Evolutionary conservation across 2,113 vertebrate species (phyloP).

Genomic region (Tinamus guttatus): DNA sequence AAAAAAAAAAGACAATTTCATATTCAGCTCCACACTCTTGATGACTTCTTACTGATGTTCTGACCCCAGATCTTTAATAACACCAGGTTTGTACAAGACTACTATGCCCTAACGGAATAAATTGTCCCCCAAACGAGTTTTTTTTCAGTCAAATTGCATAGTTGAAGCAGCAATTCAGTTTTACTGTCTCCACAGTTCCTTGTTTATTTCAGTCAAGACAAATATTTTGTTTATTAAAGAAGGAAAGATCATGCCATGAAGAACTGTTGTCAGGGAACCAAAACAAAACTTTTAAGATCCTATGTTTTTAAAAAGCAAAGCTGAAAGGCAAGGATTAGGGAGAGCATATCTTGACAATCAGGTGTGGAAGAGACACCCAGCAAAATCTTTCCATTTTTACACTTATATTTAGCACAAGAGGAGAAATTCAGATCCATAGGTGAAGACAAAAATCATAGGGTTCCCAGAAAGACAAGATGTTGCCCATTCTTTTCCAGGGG

Average conservation of each 20-base stretch:
- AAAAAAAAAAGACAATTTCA: neutral
- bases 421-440: neutral
- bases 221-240: constrained; percentile 39
- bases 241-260: neutral
- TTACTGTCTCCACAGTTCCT: neutral
- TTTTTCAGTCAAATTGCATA: neutral
- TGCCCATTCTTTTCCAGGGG: neutral
- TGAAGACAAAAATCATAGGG: neutral
- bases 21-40: neutral
- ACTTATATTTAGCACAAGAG: neutral
- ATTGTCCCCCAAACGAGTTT: neutral
- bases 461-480: neutral
- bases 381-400: neutral
- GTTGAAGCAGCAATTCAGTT: neutral
- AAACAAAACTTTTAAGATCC: neutral
- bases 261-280: neutral
- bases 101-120: neutral
- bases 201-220: constrained; percentile 43
- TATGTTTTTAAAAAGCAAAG: neutral
- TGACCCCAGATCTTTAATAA: neutral
- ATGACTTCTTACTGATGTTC: neutral
- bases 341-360: neutral
- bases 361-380: neutral
- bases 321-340: neutral
- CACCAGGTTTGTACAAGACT: neutral